phyloP scores from a whole-genome alignment of 2,113 vertebrate genomes.

The Ariopsis seemanni region DNA sequence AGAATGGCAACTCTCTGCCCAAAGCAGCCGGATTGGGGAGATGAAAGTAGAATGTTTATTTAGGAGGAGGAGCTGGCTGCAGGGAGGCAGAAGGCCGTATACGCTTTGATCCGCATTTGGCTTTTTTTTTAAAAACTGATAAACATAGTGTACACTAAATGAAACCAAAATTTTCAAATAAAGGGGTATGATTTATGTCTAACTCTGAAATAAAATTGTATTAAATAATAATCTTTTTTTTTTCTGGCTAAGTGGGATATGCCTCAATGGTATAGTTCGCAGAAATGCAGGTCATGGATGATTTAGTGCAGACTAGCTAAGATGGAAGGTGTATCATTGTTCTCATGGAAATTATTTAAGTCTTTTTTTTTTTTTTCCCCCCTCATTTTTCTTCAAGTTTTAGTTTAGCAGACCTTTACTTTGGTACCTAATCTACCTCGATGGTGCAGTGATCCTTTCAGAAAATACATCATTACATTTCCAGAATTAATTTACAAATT shows the following conservation, averaged over 20 bases:
- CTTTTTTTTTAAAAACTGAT: slow-evolving; percentile 29
- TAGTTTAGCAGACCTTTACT: not conserved
- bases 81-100: slow-evolving; percentile 41
- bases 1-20: slow-evolving; percentile 43
- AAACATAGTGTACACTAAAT: not conserved
- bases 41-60: slow-evolving; percentile 56
- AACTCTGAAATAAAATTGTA: not conserved
- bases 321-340: slow-evolving; percentile 32
- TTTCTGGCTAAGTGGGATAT: slow-evolving; percentile 7
- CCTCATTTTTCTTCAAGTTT: not conserved
- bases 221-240: not conserved
- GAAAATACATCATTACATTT: not conserved
- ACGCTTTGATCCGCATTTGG: slow-evolving; percentile 52
- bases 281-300: slow-evolving; percentile 7
- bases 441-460: not conserved
- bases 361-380: not conserved
- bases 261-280: slow-evolving; percentile 10
- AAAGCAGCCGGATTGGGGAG: slow-evolving; percentile 48
- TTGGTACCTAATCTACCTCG: slow-evolving; percentile 2
- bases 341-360: slow-evolving; percentile 23
- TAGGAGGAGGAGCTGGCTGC: slow-evolving; percentile 51
- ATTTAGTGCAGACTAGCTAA: slow-evolving; percentile 10
- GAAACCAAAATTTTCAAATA: not conserved
- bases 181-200: slow-evolving; percentile 22
- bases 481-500: not conserved